Conservation (phyloP, 2,888 invertebrate genomes). For the Acronicta psi region DNA sequence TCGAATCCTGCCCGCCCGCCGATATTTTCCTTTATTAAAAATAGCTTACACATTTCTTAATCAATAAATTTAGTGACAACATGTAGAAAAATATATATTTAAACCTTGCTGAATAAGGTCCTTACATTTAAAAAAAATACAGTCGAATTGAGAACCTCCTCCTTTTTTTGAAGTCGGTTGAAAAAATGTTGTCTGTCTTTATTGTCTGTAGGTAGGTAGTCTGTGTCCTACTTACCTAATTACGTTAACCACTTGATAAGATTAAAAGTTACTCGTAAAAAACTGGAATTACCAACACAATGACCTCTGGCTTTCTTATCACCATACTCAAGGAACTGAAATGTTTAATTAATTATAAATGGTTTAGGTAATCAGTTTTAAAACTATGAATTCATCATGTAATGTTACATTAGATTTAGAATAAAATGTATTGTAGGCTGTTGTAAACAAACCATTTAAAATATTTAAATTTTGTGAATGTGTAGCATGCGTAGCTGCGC, state of each 20-base stretch:
- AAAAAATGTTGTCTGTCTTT: conserved; percentile 23
- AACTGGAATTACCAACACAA: conserved; percentile 48
- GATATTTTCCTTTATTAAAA: too few relatives aligned
- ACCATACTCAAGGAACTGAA: conserved; percentile 13
- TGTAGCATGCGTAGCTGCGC: too few relatives aligned
- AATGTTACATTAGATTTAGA: background rate
- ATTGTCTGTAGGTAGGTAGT: conserved; percentile 22
- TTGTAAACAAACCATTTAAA: too few relatives aligned
- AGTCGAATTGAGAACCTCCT: too few relatives aligned
- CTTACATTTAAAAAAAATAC: too few relatives aligned
- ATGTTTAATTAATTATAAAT: conserved; percentile 18
- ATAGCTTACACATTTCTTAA: too few relatives aligned
- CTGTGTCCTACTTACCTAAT: conserved; percentile 58
- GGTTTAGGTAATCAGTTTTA: conserved; percentile 1
- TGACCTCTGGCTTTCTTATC: conserved; percentile 54
- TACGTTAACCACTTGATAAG: conserved; percentile 58
- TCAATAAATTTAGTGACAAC: too few relatives aligned
- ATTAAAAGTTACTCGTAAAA: conserved; percentile 51
- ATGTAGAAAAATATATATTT: too few relatives aligned
- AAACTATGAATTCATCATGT: background rate
- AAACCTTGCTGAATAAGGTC: too few relatives aligned
- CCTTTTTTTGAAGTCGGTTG: too few relatives aligned
- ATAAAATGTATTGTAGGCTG: background rate
- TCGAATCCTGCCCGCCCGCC: too few relatives aligned
- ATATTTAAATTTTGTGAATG: too few relatives aligned